These are phyloP conservation scores for Cossypha dichroa DNA, from an alignment of 2,797 vertebrate genomes.

Conservation along the genomic window DNA sequence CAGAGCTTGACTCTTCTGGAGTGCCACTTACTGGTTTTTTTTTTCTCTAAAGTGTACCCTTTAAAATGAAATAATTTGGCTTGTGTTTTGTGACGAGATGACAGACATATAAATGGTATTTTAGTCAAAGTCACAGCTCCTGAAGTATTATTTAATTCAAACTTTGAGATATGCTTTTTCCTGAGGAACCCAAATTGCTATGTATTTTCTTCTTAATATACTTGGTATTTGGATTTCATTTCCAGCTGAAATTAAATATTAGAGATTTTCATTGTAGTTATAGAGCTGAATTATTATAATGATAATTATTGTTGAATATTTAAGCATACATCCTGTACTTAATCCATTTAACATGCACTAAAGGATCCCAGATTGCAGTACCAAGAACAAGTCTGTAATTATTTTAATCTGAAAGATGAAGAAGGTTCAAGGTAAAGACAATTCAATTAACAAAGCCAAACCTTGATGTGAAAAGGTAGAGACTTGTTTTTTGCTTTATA, in stretches of 20 bases:
- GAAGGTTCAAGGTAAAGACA: neutral
- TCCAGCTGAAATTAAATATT: slow-evolving; percentile 4
- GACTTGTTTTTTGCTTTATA: neutral
- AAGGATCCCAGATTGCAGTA: neutral
- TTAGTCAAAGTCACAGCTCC: neutral
- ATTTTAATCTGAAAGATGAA: slow-evolving; percentile 11
- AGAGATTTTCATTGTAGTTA: neutral
- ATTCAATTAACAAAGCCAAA: neutral
- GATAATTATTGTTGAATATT: slow-evolving; percentile 20
- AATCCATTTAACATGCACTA: neutral
- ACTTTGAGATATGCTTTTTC: neutral
- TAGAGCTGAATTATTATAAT: neutral
- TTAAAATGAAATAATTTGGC: neutral
- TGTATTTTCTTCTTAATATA: neutral
- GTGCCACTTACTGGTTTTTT: neutral
- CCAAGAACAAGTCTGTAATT: neutral
- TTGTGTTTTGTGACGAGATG: neutral
- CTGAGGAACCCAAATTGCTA: neutral
- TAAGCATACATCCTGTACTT: neutral
- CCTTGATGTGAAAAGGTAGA: neutral
- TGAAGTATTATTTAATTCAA: neutral
- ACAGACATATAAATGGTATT: neutral
- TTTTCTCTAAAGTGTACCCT: neutral
- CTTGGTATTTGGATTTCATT: neutral
- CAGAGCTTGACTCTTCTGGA: neutral